Conservation (phyloP, 1,140 invertebrate species). For the Leucophenga varia region DNA sequence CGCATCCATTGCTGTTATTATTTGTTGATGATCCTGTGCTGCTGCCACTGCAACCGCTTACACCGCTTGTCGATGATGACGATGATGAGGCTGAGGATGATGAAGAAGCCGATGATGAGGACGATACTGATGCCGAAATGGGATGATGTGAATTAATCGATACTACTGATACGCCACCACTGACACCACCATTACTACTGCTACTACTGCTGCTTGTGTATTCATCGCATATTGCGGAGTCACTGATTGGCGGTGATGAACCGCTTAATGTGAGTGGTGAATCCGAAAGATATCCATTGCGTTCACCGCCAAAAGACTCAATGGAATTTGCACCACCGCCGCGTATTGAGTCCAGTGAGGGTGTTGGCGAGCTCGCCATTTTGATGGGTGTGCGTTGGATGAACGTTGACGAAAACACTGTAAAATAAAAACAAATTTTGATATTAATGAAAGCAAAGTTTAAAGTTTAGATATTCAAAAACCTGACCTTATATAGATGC, state of each 20-base stretch:
- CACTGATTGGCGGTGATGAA: conserved; percentile 77
- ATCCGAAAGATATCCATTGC: conserved; percentile 61
- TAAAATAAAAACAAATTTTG: neutral
- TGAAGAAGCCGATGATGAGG: conserved; percentile 41
- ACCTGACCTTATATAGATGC: too few species aligned
- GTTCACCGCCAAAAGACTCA: conserved; percentile 75
- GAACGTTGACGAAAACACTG: conserved; percentile 7
- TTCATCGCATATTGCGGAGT: conserved; percentile 77
- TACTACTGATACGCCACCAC: conserved; percentile 33
- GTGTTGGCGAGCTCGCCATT: conserved; percentile 72
- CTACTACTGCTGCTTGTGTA: conserved; percentile 36
- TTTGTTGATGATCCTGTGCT: conserved; percentile 34
- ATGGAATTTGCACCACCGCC: conserved; percentile 88
- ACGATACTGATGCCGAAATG: conserved; percentile 50
- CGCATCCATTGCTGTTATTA: conserved; percentile 34
- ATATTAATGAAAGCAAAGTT: too few species aligned
- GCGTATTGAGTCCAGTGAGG: conserved; percentile 84
- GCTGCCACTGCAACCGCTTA: conserved; percentile 44
- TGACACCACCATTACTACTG: conserved; percentile 23
- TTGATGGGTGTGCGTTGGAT: conserved; percentile 19
- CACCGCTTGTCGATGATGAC: conserved; percentile 43
- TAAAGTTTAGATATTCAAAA: too few species aligned
- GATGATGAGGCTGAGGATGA: conserved; percentile 31
- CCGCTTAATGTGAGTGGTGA: conserved; percentile 79
- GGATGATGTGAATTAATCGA: conserved; percentile 48